Evolutionary conservation across 2,113 vertebrate genomes (phyloP).

Genomic region (Upupa epops): DNA sequence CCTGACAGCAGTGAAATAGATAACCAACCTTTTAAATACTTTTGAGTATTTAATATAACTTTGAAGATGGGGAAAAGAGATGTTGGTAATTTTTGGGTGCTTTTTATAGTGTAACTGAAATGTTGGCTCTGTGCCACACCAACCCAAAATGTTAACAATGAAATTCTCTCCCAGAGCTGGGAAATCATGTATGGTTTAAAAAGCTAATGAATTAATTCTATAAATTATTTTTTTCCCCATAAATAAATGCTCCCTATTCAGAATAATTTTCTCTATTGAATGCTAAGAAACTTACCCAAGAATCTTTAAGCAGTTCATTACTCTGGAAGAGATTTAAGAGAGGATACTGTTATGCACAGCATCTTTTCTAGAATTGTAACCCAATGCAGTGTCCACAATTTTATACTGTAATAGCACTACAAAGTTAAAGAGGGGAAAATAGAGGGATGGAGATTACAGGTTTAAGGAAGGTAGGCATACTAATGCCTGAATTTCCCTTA

Average conservation of each 20-base stretch:
- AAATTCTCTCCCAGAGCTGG: not conserved
- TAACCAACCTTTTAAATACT: constrained; percentile 77
- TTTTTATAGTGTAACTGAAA: constrained; percentile 61
- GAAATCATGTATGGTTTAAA: not conserved
- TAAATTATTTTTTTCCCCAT: not conserved
- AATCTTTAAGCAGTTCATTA: not conserved
- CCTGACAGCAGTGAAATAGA: constrained; percentile 60
- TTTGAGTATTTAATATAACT: constrained; percentile 77
- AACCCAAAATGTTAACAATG: constrained; percentile 33
- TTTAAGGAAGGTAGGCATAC: not conserved
- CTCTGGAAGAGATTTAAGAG: not conserved
- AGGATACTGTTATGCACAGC: not conserved
- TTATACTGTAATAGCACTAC: not conserved
- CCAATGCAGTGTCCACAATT: not conserved
- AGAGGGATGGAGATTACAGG: not conserved
- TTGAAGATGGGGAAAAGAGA: constrained; percentile 41
- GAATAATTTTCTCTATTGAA: not conserved
- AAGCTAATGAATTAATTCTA: not conserved
- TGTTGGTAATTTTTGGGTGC: constrained; percentile 67
- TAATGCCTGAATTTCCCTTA: not conserved
- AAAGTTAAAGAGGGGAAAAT: not conserved
- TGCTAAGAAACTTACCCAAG: not conserved
- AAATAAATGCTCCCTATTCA: not conserved
- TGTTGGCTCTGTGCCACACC: not conserved
- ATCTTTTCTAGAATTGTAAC: not conserved